Conservation (phyloP, 2,113 vertebrate genomes). For the Prochilodus magdalenae region DNA sequence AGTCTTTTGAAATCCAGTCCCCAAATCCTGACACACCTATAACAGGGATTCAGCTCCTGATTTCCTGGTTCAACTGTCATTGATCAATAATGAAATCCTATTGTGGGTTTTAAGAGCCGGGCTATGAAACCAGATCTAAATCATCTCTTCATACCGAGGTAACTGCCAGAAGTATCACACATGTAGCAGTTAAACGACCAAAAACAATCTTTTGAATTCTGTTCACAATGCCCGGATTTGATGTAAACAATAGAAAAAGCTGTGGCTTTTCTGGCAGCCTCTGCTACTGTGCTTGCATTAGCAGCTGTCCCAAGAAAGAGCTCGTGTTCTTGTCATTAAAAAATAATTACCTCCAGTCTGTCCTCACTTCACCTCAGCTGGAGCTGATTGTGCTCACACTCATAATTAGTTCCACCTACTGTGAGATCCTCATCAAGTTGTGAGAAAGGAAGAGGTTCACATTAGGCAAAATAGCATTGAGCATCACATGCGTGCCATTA, state of each 20-base stretch:
- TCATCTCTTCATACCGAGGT: too few relatives aligned
- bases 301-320: neutral
- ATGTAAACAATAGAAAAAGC: neutral
- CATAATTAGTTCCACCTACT: neutral
- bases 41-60: too few relatives aligned
- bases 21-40: too few relatives aligned
- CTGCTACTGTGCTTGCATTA: neutral
- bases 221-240: neutral
- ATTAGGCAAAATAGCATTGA: neutral
- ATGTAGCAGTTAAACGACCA: too few relatives aligned
- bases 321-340: constrained; percentile 32
- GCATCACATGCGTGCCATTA: neutral
- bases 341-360: constrained; percentile 24
- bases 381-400: constrained; percentile 2
- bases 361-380: neutral
- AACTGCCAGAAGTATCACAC: too few relatives aligned
- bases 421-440: neutral
- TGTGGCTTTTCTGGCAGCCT: neutral
- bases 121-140: too few relatives aligned
- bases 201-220: neutral
- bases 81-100: too few relatives aligned
- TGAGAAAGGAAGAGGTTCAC: neutral
- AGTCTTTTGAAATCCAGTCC: too few relatives aligned
- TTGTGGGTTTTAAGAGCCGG: too few relatives aligned
- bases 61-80: too few relatives aligned